A percentile compares a stretch with the other conserved stretches of the same genome.
phyloP scores from a whole-genome alignment of 1,140 invertebrate genomes.

The Mylabris phalerata region DNA sequence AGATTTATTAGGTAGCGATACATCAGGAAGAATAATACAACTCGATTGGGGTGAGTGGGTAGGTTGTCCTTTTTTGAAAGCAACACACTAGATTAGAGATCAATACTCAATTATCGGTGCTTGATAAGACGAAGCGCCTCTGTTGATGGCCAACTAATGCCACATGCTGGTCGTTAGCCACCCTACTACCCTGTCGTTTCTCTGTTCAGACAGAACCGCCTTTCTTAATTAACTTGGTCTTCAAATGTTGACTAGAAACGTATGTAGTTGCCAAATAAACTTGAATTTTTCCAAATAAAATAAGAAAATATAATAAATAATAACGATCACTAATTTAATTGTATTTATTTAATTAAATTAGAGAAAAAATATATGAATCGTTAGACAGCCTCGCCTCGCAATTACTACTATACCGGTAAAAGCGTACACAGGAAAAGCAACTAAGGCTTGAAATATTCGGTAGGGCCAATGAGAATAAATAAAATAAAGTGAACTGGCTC shows the following conservation, averaged over 20 bases:
- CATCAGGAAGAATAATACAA: neutral
- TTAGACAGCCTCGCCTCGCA: neutral
- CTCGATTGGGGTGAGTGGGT: neutral
- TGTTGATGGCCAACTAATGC: slow-evolving; percentile 31
- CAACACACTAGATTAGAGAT: slow-evolving; percentile 31
- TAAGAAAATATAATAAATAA: too few relatives aligned
- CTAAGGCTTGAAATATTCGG: slow-evolving; percentile 10
- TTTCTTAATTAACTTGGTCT: slow-evolving; percentile 16
- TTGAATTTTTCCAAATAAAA: too few relatives aligned
- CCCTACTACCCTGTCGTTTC: slow-evolving; percentile 19
- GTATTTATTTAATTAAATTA: too few relatives aligned
- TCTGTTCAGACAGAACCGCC: slow-evolving; percentile 14
- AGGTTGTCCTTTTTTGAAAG: slow-evolving; percentile 11
- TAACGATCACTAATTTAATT: too few relatives aligned
- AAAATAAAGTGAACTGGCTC: slow-evolving; percentile 20
- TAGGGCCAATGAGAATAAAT: slow-evolving; percentile 12
- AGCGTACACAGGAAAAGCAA: slow-evolving; percentile 1
- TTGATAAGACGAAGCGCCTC: slow-evolving; percentile 29
- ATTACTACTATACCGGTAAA: neutral
- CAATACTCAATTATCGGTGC: slow-evolving; percentile 35
- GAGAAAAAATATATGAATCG: too few relatives aligned
- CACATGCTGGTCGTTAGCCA: slow-evolving; percentile 32
- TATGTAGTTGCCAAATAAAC: too few relatives aligned
- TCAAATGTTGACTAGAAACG: neutral
- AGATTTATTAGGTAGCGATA: neutral